Evolutionary conservation across 2,797 vertebrate species (phyloP), one percentile per base, ranked within the genome.

Genomic region (Danionella dracula): DNA sequence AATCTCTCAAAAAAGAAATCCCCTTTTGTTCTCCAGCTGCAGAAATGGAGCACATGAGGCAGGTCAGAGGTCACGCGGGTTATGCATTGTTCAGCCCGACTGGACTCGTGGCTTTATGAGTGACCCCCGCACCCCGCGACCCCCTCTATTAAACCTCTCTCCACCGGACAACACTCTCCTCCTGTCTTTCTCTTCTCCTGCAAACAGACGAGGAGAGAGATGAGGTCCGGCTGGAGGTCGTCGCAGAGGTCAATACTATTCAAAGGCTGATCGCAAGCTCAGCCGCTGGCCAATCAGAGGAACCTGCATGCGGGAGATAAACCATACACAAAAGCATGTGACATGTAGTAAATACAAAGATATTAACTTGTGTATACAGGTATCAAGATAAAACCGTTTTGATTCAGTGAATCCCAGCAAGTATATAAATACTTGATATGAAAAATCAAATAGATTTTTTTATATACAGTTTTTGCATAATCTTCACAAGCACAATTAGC

Each of bases 181-280:
- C 70, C 69, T 63, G 49, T 54, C 50, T 51, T 66, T 79, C 76
- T 81, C 76, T 82, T 73, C 81, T 73, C 73, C 70, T 80, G 50
- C 11, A 55, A 65, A 55, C 40, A 55, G 29, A 37, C 11, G 2
- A 74, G 73, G 17, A 31, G 34, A 66, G 55, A 68, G 61, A 53
- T 35, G 68, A 66, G 61, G 38, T 78, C 83, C 80, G 70, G 81
- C 72, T 49, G 49, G 69, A 75, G 81, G 85, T 86, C 85, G 82
- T 78, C 75, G 41, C 64, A 76, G 75, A 75, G 84, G 86, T 88
- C 86, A 89, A 88, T 87, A 79, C 72, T 85, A 88, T 88, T 88
- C 83, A 82, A 82, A 86, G 70, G 58, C 70, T 54, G 80, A 81
- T 77, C 82, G 79, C 76, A 66, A 71, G 66, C 74, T 61, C 57